Conservation (phyloP, 92 coral and sea anemone species). For the Blastomussa wellsi region DNA sequence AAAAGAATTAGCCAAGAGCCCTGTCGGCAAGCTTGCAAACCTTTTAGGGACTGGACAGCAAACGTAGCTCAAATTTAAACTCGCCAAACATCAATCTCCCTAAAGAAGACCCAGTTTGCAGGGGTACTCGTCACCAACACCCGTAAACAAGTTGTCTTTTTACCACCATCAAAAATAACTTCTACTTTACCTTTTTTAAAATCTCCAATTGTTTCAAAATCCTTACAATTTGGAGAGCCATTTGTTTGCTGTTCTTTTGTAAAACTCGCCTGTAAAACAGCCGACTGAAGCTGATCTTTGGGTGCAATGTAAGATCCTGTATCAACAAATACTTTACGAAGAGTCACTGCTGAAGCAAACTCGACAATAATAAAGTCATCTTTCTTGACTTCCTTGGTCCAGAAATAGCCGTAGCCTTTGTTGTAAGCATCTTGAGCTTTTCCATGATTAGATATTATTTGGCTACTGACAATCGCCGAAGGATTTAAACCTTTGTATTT, state of each 20-base stretch:
- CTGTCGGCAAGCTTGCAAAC: no score
- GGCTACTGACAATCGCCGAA: constrained; percentile 49
- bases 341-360: constrained; percentile 18
- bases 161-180: constrained; percentile 7
- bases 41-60: background rate
- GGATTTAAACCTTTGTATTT: constrained; percentile 75
- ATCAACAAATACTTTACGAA: constrained; percentile 57
- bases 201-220: constrained; percentile 38
- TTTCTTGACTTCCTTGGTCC: constrained; percentile 41
- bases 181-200: constrained; percentile 40
- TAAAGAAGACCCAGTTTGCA: constrained; percentile 56
- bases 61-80: background rate
- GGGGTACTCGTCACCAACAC: constrained; percentile 46
- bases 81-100: constrained; percentile 65
- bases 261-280: constrained; percentile 55
- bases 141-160: constrained; percentile 43
- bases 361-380: constrained; percentile 42
- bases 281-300: constrained; percentile 41
- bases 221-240: constrained; percentile 18
- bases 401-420: constrained; percentile 67
- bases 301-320: constrained; percentile 69
- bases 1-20: no score
- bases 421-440: constrained; percentile 62
- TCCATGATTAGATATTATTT: constrained; percentile 21
- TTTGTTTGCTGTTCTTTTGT: background rate